Base-by-base conservation (phyloP, 2,113 vertebrate genomes). In the Ciconia stormi region DNA sequence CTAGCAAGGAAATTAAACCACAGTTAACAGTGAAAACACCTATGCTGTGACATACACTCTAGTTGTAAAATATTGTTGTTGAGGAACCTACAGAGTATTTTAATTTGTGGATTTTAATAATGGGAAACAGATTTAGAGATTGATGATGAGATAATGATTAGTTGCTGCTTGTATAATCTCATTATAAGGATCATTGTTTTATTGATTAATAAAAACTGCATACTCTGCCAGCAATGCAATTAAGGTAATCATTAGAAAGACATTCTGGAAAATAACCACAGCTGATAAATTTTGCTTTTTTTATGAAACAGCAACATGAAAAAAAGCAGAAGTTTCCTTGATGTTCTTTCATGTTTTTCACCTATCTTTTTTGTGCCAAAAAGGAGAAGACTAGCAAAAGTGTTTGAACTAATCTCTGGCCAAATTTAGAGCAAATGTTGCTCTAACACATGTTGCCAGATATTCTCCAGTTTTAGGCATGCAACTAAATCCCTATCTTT, bases 141-240 rank as follows among this genome's bases (percentile, higher is more conserved):
- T 80, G 63, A 81, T 94, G 32, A 90, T 65, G 47, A 77, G 86
- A 61, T n/a, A 94, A 93, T 81, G 42, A 93, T 92, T 80, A 93
- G 62, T 83, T 85, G 32, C 19, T 86, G 25, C 42, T 92, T 79
- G 34, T 72, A 40, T 56, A 86, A 86, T 81, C 42, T 93, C 72
- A 78, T 93, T 92, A 62, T 71, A 26, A 74, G 29, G 29, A 83
- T 81, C 63, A 78, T 67, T 93, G 20, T 81, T 59, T 94, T 92
- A 91, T 81, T 88, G 70, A 90, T 93, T 90, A 83, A 61, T 82
- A 81, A 93, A 91, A 88, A 13, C 27, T 70, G 6, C 4, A 9
- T 77, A 62, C 81, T 70, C 46, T 86, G 85, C 66, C 71, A 96
- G 29, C 30, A 93, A 36, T 61, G 34, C 19, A 94, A 80, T 95